Conservation (phyloP, 2,797 vertebrate species). For the Amazonetta brasiliensis region DNA sequence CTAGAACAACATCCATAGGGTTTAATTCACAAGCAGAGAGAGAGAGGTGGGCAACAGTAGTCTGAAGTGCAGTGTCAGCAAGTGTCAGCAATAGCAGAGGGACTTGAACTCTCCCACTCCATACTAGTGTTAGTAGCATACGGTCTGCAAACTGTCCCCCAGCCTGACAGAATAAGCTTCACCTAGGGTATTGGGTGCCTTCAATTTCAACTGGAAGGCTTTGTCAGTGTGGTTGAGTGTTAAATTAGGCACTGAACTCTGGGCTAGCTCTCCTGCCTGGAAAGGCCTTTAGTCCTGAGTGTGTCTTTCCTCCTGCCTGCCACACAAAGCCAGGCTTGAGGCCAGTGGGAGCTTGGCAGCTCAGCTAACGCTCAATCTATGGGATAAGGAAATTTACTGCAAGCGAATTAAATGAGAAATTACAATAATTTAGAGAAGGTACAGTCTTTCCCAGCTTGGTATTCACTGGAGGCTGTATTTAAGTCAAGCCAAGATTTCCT, state of each 20-base stretch:
- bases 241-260: background rate
- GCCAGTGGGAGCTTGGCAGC: background rate
- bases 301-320: background rate
- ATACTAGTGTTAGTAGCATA: background rate
- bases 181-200: accelerated
- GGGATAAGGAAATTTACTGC: background rate
- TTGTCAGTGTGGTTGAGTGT: background rate
- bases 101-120: background rate
- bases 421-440: background rate
- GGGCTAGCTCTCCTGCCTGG: background rate
- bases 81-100: background rate
- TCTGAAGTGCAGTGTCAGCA: background rate
- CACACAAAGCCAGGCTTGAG: background rate
- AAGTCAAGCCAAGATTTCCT: background rate
- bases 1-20: background rate
- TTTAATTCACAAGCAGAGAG: background rate
- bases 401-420: background rate
- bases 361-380: accelerated
- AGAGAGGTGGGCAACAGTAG: background rate
- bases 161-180: background rate
- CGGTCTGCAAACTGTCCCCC: background rate
- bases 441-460: background rate
- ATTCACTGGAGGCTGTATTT: background rate
- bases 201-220: background rate
- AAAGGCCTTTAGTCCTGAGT: background rate